These are phyloP conservation scores for Aleiodes testaceus DNA, from an alignment of 2,888 invertebrate genomes.

Conservation along the genomic window DNA sequence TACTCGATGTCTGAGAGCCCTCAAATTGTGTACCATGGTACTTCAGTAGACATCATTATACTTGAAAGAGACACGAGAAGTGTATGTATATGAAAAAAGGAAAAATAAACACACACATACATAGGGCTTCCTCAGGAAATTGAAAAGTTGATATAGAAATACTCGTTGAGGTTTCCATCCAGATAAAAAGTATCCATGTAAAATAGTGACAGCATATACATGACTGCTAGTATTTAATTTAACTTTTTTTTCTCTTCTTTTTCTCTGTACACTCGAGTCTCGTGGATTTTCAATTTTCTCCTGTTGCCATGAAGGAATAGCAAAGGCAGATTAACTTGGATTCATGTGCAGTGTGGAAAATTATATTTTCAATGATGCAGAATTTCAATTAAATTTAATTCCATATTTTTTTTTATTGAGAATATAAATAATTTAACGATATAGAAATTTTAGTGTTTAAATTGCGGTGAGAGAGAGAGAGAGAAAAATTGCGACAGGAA, in stretches of 20 bases:
- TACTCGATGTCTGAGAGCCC: constrained; percentile 15
- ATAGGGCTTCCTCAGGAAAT: constrained; percentile 10
- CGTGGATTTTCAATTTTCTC: constrained; percentile 24
- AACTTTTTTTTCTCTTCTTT: constrained; percentile 4
- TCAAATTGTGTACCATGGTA: constrained; percentile 10
- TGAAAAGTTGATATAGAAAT: constrained; percentile 25
- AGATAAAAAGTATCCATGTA: constrained; percentile 2
- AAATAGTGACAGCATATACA: constrained; percentile 13
- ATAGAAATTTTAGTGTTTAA: too few species aligned
- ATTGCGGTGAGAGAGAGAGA: too few species aligned
- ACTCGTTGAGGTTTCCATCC: constrained; percentile 1
- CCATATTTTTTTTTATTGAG: too few species aligned
- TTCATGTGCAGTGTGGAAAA: constrained; percentile 11
- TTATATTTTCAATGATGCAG: constrained; percentile 9
- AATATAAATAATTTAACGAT: too few species aligned
- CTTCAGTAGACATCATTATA: constrained; percentile 18
- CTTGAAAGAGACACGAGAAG: constrained; percentile 24
- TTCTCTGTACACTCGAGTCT: not conserved
- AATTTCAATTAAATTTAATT: constrained; percentile 12
- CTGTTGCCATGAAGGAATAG: not conserved
- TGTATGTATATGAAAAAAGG: too few species aligned
- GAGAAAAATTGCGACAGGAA: too few species aligned
- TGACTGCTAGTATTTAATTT: constrained; percentile 12
- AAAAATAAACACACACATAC: not conserved
- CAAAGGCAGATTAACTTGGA: constrained; percentile 19